Evolutionary conservation across 2,888 invertebrate species (phyloP).

Genomic region (Oligia fasciuncula): DNA sequence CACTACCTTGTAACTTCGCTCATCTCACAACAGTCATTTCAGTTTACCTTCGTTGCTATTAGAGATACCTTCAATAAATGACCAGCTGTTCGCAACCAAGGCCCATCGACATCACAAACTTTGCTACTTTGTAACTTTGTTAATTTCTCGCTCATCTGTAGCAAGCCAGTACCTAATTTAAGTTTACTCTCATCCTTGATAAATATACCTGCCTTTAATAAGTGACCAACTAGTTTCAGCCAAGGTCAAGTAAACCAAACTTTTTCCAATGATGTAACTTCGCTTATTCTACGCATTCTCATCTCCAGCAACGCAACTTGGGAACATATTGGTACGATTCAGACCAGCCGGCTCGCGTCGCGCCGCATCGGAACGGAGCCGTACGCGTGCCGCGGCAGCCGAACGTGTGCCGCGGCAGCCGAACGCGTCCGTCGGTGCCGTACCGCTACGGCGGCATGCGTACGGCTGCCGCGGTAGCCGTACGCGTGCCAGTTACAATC

Average conservation of each 20-base stretch:
- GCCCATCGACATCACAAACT: background rate
- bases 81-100: background rate
- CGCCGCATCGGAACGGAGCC: no score
- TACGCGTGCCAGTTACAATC: no score
- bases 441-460: no score
- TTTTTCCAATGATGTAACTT: background rate
- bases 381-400: no score
- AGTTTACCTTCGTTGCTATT: background rate
- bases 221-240: background rate
- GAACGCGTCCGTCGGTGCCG: no score
- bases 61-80: background rate
- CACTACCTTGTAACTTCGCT: background rate
- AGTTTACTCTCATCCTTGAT: background rate
- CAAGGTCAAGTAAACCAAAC: background rate
- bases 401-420: no score
- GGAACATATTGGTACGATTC: no score
- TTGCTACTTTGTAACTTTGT: slow-evolving; percentile 21
- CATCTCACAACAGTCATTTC: background rate
- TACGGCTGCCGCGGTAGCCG: no score
- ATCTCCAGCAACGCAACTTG: background rate
- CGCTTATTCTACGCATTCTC: background rate
- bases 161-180: background rate
- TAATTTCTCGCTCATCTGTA: slow-evolving; percentile 4
- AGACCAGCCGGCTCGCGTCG: no score
- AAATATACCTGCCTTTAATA: background rate